phyloP scores from a whole-genome alignment of 2,888 invertebrate species.

The Meiosimyza platycephala region DNA sequence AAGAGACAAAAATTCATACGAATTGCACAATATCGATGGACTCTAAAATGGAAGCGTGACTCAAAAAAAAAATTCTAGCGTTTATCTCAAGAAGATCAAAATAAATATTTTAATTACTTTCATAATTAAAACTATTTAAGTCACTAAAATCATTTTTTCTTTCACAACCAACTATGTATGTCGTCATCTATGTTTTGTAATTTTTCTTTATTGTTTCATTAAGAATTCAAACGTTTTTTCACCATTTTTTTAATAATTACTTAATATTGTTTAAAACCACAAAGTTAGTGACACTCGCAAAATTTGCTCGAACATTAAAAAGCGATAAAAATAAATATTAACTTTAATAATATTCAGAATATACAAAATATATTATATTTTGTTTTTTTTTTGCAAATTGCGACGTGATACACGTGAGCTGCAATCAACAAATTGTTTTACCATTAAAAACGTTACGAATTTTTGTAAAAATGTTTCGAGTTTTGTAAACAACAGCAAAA shows the following conservation, averaged over 20 bases:
- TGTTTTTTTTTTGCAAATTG: not conserved
- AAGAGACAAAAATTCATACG: too few species aligned
- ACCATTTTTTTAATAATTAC: too few species aligned
- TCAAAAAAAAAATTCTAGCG: too few species aligned
- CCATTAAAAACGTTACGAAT: constrained; percentile 17
- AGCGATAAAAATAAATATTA: not conserved
- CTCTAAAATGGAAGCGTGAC: too few species aligned
- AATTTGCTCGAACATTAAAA: not conserved
- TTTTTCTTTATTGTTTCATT: not conserved
- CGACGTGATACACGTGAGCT: constrained; percentile 23
- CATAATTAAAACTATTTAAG: too few species aligned
- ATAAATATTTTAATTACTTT: too few species aligned
- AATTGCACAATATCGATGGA: too few species aligned
- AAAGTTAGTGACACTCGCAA: too few species aligned
- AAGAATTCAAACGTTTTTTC: not conserved
- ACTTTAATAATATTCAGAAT: not conserved
- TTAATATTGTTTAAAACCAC: too few species aligned
- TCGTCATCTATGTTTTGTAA: not conserved
- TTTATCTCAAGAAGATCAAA: too few species aligned
- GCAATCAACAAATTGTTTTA: constrained; percentile 11
- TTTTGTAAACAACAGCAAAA: not conserved
- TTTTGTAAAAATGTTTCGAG: not conserved
- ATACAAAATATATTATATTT: not conserved
- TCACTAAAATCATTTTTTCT: too few species aligned
- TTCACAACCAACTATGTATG: not conserved